A percentile compares a stretch with the other conserved stretches of the same genome.
Evolutionary conservation across 2,797 vertebrate genomes (phyloP).

Genomic region (Platyrinchus mystaceus): DNA sequence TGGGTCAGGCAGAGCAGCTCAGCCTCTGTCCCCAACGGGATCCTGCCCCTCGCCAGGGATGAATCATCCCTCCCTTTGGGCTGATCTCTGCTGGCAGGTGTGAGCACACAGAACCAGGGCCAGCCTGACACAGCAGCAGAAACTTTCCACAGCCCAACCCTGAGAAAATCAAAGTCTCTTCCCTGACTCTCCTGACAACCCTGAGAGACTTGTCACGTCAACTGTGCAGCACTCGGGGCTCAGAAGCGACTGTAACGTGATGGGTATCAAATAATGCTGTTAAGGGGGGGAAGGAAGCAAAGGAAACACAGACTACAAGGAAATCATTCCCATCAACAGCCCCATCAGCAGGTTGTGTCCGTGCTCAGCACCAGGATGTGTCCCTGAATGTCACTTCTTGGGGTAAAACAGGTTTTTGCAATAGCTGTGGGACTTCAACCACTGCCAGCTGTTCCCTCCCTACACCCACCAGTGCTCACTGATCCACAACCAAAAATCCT

Average conservation of each 20-base stretch:
- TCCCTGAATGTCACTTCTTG: background rate
- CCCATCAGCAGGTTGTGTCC: fast-evolving
- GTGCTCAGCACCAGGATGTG: background rate
- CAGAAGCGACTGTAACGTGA: fast-evolving
- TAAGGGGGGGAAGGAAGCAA: background rate
- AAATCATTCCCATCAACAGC: background rate
- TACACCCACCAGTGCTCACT: too few species aligned
- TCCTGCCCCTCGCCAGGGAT: background rate
- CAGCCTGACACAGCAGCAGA: background rate
- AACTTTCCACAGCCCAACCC: background rate
- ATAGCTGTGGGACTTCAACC: background rate
- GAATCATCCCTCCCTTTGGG: background rate
- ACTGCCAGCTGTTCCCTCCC: background rate
- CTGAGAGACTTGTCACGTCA: background rate
- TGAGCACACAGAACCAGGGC: fast-evolving
- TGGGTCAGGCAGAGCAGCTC: background rate
- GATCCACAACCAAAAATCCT: background rate
- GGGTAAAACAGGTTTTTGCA: background rate
- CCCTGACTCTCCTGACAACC: background rate
- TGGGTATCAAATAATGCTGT: background rate
- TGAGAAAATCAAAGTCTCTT: background rate
- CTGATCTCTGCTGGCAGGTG: background rate
- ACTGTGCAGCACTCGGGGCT: fast-evolving
- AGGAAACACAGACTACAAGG: background rate
- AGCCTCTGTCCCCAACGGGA: background rate